Conservation (phyloP, 2,797 vertebrate genomes). For the Tadarida brasiliensis region DNA sequence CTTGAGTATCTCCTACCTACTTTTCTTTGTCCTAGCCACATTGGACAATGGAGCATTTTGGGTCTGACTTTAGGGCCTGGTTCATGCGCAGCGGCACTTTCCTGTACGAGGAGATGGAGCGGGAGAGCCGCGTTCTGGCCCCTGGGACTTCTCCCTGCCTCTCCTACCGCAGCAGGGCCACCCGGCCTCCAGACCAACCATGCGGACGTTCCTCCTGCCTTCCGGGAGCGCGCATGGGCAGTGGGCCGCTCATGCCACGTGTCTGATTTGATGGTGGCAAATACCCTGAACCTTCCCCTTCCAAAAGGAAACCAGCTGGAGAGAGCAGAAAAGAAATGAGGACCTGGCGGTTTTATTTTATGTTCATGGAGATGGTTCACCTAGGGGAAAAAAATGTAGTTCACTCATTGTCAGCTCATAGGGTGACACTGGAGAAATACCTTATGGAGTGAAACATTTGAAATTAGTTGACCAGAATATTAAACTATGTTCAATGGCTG, state of each 20-base stretch:
- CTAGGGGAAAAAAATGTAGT: background rate
- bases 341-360: background rate
- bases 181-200: background rate
- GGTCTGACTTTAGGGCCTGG: background rate
- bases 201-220: background rate
- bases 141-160: background rate
- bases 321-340: background rate
- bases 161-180: background rate
- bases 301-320: background rate
- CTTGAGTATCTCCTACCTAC: background rate
- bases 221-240: background rate
- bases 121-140: background rate
- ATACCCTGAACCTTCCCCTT: background rate
- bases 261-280: background rate
- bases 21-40: background rate
- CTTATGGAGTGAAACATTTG: background rate
- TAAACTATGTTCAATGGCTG: background rate
- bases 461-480: background rate
- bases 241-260: background rate
- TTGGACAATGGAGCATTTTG: background rate
- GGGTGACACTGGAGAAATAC: background rate
- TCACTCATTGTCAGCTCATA: background rate
- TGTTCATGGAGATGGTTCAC: background rate
- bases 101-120: background rate
- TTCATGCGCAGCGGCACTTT: background rate